Conservation (phyloP, 2,113 vertebrate species). For the Sinocyclocheilus maitianheensis region DNA sequence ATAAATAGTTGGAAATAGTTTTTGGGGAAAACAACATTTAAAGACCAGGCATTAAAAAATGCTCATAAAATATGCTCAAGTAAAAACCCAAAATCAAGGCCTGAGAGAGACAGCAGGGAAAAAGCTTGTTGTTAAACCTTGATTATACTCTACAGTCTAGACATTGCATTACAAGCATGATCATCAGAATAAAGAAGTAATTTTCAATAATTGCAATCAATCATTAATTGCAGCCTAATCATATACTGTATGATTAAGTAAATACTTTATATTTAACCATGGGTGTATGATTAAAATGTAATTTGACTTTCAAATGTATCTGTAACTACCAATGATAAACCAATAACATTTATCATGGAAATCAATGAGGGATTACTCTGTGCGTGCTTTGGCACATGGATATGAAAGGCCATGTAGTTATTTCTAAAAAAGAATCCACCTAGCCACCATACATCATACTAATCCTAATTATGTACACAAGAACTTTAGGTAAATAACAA, state of each 20-base stretch:
- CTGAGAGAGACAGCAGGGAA: not conserved
- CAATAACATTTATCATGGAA: slow-evolving; percentile 5
- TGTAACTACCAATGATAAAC: not conserved
- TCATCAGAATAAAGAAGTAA: not conserved
- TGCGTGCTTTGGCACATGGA: not conserved
- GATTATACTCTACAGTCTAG: not conserved
- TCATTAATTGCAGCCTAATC: not conserved
- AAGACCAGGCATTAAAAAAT: not conserved
- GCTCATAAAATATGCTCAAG: not conserved
- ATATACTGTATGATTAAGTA: not conserved
- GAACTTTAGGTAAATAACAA: slow-evolving; percentile 11
- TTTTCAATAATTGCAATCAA: slow-evolving; percentile 21
- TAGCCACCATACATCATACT: not conserved
- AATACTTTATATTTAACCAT: not conserved
- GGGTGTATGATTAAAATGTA: not conserved
- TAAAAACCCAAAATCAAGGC: not conserved
- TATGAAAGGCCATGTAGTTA: not conserved
- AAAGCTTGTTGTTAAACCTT: not conserved
- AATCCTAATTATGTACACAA: not conserved
- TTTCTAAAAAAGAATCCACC: not conserved
- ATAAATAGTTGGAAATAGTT: not conserved
- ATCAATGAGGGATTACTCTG: slow-evolving; percentile 17
- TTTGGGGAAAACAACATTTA: not conserved
- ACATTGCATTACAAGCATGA: not conserved
- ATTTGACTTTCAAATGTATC: slow-evolving; percentile 17